Conservation (phyloP, 2,888 invertebrate genomes). For the Trisateles emortualis region DNA sequence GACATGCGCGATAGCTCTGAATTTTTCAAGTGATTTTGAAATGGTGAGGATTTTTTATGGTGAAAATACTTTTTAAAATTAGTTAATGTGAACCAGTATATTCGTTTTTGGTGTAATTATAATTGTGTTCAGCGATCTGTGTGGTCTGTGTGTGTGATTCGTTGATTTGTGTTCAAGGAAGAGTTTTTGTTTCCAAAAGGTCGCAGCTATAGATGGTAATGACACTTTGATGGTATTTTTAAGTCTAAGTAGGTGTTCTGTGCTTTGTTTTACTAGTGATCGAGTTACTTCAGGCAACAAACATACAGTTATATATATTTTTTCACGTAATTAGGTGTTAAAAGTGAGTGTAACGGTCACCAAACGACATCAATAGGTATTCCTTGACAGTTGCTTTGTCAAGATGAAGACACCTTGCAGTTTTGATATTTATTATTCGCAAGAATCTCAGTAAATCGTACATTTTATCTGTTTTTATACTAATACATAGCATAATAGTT, state of each 20-base stretch:
- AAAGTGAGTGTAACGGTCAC: constrained; percentile 26
- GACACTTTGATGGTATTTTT: constrained; percentile 64
- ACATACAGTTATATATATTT: constrained; percentile 24
- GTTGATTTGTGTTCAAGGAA: constrained; percentile 61
- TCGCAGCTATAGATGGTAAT: constrained; percentile 76
- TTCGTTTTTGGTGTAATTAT: constrained; percentile 48
- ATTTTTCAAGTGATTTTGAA: constrained; percentile 80
- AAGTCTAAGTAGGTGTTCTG: constrained; percentile 61
- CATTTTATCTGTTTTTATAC: constrained; percentile 4
- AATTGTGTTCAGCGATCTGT: constrained; percentile 56
- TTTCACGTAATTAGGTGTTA: constrained; percentile 18
- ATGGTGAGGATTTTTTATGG: constrained; percentile 70
- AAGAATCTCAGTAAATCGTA: constrained; percentile 21
- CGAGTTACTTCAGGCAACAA: constrained; percentile 38
- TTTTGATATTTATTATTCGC: constrained; percentile 33
- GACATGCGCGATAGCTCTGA: constrained; percentile 81
- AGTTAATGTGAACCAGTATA: constrained; percentile 47
- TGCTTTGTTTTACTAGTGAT: constrained; percentile 59
- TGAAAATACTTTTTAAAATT: constrained; percentile 61
- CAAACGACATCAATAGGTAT: constrained; percentile 31
- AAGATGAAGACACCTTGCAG: constrained; percentile 44
- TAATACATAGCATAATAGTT: not conserved
- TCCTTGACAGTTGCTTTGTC: constrained; percentile 51
- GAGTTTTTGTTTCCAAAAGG: constrained; percentile 75
- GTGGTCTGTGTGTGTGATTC: constrained; percentile 64